Evolutionary conservation across 2,113 vertebrate genomes (phyloP).

Genomic region (Caranx ignobilis): DNA sequence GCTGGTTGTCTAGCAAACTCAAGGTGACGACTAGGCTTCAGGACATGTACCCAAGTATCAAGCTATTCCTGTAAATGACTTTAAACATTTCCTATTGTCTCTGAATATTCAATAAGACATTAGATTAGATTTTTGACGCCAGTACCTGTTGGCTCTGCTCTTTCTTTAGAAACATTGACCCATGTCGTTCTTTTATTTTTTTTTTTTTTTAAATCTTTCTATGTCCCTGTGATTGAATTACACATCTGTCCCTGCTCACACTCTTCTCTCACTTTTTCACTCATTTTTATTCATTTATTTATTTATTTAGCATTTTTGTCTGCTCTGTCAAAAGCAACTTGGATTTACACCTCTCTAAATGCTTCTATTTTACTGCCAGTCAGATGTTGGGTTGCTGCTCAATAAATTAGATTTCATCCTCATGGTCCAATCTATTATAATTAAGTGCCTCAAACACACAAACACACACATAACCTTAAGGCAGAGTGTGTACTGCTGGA

Average conservation of each 20-base stretch:
- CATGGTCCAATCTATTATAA: slow-evolving; percentile 67
- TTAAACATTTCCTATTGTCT: too few species aligned
- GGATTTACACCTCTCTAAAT: slow-evolving; percentile 20
- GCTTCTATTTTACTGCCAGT: slow-evolving; percentile 40
- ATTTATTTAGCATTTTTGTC: neutral
- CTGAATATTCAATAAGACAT: too few species aligned
- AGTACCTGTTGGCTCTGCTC: neutral
- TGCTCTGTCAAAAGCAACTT: slow-evolving; percentile 1
- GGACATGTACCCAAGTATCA: neutral
- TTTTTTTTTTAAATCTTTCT: neutral
- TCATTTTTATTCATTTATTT: neutral
- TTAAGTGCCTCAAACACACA: slow-evolving; percentile 57
- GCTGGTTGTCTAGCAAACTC: neutral
- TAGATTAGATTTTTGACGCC: neutral
- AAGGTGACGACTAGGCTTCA: neutral
- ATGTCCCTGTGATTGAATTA: neutral
- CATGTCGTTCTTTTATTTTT: neutral
- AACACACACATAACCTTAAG: slow-evolving; percentile 50
- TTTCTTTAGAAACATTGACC: neutral
- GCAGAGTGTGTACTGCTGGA: slow-evolving; percentile 62
- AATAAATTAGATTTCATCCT: slow-evolving; percentile 67
- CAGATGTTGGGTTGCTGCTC: slow-evolving; percentile 44
- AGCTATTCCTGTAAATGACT: neutral
- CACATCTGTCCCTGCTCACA: neutral
- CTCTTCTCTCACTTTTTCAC: neutral